Base-by-base conservation (phyloP, 1,140 invertebrate species). In the Elymnias hypermnestra region DNA sequence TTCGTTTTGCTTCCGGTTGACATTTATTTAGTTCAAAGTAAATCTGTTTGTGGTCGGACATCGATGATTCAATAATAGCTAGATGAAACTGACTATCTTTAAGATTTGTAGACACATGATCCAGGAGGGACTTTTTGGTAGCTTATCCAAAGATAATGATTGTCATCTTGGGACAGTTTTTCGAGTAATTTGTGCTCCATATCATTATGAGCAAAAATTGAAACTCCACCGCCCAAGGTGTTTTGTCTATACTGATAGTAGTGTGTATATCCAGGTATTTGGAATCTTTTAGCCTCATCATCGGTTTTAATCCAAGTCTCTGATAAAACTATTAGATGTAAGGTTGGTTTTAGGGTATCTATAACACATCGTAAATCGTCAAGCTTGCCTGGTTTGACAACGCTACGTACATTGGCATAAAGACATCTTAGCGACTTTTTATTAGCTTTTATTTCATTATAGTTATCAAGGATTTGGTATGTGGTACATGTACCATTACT, bases 261-360 rank as follows among this genome's bases (percentile, higher is more conserved):
- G 10, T 39, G 44, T 3, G 44, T 33, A 17, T 28, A 47, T 4
- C 26, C 3, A 5, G 44, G 44, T 31, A 47, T 31, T 4, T 47
- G 9, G 6, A 31, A 12, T 23, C 17, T 39, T 14, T 38, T 38
- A 2, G 33, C 35, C 10, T 47, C 35, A 6, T 39, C 18, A 2
- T 47, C 17, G 7, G 13, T 22, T 33, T 42, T 42, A 21, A 47
- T 39, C 44, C 44, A 47, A 7, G 35, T 47, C 21, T 47, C 44
- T 38, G 36, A 14, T 38, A 47, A 17, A 26, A 47, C 31, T 28
- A 47, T 47, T 15, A 45, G 10, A 26, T 45, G 35, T 6, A 47
- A 8, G 4, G 9, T 21, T 21, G 9, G n/a, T 38, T 38, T 26
- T n/a, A 47, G n/a, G 10, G 33, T 38, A 3, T 19, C 18, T n/a